Conservation (phyloP, 2,888 invertebrate species). For the Drosophila tanythrix region DNA sequence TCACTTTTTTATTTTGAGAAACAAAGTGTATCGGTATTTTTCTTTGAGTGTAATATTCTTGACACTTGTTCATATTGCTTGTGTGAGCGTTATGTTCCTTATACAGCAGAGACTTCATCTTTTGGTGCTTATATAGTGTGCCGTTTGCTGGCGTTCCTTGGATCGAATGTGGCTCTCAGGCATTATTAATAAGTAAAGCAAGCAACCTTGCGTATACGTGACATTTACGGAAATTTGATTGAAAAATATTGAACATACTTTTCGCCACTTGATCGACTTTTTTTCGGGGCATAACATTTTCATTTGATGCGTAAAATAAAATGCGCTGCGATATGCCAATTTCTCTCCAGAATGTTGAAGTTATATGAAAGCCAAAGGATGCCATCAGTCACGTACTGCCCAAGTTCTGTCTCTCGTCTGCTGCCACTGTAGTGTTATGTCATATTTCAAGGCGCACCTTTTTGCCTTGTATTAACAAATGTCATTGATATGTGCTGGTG, state of each 20-base stretch:
- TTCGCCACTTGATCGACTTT: conserved; percentile 39
- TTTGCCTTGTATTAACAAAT: conserved; percentile 50
- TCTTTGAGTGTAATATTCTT: conserved; percentile 32
- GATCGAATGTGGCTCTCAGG: conserved; percentile 24
- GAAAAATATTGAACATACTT: conserved; percentile 70
- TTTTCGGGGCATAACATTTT: conserved; percentile 46
- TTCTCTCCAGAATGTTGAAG: conserved; percentile 23
- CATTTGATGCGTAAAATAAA: conserved; percentile 63
- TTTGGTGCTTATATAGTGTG: conserved; percentile 23
- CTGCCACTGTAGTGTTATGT: conserved; percentile 40
- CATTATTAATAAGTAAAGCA: conserved; percentile 73
- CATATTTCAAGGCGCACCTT: conserved; percentile 56
- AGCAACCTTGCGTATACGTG: conserved; percentile 68
- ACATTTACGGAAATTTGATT: conserved; percentile 76
- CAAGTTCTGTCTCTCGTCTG: conserved; percentile 3
- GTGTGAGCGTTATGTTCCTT: not conserved
- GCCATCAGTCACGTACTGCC: conserved; percentile 53
- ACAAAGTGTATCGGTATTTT: not conserved
- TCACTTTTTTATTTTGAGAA: not conserved
- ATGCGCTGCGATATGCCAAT: conserved; percentile 59
- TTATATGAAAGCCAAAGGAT: conserved; percentile 7
- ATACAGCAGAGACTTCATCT: conserved; percentile 27
- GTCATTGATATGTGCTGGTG: conserved; percentile 53
- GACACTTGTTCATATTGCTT: conserved; percentile 1
- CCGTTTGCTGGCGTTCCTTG: conserved; percentile 10